These are phyloP conservation scores for Chymomyza caudatula DNA, from an alignment of 2,888 invertebrate genomes.

Conservation along the genomic window DNA sequence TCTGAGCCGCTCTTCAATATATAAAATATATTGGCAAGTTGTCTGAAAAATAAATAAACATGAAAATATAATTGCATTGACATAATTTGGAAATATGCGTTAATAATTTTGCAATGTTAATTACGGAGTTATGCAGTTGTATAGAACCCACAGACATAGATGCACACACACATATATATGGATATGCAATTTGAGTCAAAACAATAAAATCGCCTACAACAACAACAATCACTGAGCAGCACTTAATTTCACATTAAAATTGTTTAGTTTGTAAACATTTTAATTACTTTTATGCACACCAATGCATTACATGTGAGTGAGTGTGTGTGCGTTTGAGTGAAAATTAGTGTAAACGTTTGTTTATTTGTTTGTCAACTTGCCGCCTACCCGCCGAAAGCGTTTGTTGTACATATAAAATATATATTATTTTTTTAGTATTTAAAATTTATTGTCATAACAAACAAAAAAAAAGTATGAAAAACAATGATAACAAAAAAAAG, in stretches of 20 bases:
- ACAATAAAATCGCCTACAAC: background rate
- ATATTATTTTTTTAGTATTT: conserved; percentile 40
- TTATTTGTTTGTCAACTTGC: conserved; percentile 24
- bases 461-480: conserved; percentile 2
- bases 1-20: background rate
- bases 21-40: background rate
- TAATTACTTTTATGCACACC: conserved; percentile 49
- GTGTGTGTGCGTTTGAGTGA: background rate
- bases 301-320: background rate
- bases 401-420: conserved; percentile 17
- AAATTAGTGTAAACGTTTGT: conserved; percentile 36
- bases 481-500: background rate
- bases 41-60: background rate
- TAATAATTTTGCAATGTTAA: background rate
- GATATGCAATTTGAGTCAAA: background rate
- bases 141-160: background rate
- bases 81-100: background rate
- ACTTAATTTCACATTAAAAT: conserved; percentile 42
- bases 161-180: background rate
- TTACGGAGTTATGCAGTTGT: background rate
- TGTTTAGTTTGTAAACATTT: conserved; percentile 64
- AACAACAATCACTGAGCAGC: background rate
- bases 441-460: conserved; percentile 16
- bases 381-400: conserved; percentile 11
- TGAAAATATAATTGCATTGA: background rate